phyloP scores from a whole-genome alignment of 1,140 invertebrate genomes.

The Drosophila lacertosa region DNA sequence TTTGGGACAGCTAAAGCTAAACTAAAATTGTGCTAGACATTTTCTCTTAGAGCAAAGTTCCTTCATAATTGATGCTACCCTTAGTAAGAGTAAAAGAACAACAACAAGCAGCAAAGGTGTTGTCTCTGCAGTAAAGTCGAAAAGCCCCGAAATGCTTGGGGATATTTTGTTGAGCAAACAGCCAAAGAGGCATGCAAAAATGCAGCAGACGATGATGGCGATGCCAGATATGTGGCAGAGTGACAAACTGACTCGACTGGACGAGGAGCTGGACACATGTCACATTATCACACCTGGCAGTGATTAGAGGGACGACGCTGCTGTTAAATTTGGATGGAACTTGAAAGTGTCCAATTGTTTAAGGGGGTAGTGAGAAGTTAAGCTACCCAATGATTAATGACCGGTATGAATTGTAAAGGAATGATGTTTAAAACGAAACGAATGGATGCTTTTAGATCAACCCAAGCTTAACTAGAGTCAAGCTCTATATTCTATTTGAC shows the following conservation, averaged over 20 bases:
- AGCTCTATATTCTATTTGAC: too few relatives aligned
- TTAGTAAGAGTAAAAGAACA: background rate
- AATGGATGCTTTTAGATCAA: too few relatives aligned
- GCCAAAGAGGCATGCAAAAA: conserved; percentile 63
- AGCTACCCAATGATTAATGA: conserved; percentile 48
- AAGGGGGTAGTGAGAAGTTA: conserved; percentile 33
- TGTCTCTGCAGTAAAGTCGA: conserved; percentile 34
- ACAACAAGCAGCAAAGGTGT: conserved; percentile 22
- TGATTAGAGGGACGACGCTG: conserved; percentile 54
- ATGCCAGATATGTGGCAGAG: conserved; percentile 29
- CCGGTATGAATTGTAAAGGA: too few relatives aligned
- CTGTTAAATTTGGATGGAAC: conserved; percentile 45
- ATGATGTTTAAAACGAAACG: too few relatives aligned
- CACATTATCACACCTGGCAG: conserved; percentile 70
- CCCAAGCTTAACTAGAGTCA: too few relatives aligned
- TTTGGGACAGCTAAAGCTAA: too few relatives aligned
- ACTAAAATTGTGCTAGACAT: too few relatives aligned
- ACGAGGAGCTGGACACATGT: conserved; percentile 11
- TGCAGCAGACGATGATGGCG: conserved; percentile 53
- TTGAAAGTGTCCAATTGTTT: conserved; percentile 45
- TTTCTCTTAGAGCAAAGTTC: too few relatives aligned
- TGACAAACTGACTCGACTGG: conserved; percentile 63
- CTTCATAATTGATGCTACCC: background rate
- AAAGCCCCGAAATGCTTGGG: conserved; percentile 67
- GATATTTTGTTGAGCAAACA: conserved; percentile 71